These are phyloP conservation scores for Halcyon senegalensis DNA, from an alignment of 2,113 vertebrate genomes.

Conservation along the genomic window DNA sequence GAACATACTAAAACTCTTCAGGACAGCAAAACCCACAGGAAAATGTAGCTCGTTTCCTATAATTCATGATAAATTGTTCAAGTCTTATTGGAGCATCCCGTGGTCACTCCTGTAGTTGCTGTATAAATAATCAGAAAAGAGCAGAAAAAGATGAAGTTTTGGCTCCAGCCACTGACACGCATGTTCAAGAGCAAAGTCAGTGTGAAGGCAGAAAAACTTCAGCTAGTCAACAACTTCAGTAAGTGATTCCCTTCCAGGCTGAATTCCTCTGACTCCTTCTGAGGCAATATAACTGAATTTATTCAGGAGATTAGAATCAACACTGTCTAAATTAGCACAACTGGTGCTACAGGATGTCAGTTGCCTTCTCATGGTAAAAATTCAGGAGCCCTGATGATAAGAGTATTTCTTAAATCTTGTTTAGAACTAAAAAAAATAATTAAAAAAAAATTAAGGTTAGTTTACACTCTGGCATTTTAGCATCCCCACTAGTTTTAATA, in stretches of 20 bases:
- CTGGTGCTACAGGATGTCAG: not conserved
- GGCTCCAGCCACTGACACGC: not conserved
- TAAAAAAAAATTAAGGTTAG: not conserved
- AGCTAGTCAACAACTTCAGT: not conserved
- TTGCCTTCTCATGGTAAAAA: not conserved
- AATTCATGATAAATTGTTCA: not conserved
- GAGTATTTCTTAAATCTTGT: not conserved
- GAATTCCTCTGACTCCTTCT: not conserved
- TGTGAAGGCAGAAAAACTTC: not conserved
- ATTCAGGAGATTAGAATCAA: not conserved
- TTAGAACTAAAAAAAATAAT: not conserved
- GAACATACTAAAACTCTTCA: not conserved
- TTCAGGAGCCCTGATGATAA: not conserved
- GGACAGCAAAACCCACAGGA: not conserved
- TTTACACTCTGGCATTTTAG: not conserved
- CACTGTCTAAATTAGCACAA: not conserved
- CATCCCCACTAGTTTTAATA: not conserved
- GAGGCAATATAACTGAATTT: not conserved
- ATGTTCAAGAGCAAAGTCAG: not conserved
- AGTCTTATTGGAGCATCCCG: not conserved
- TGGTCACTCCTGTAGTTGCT: not conserved
- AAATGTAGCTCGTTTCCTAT: not conserved
- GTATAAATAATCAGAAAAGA: not conserved
- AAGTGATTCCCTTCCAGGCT: not conserved
- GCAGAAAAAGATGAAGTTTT: not conserved